A percentile compares a stretch with the other conserved stretches of the same genome.
Conservation (phyloP, 2,113 vertebrate genomes). For the Ophiodon elongatus region DNA sequence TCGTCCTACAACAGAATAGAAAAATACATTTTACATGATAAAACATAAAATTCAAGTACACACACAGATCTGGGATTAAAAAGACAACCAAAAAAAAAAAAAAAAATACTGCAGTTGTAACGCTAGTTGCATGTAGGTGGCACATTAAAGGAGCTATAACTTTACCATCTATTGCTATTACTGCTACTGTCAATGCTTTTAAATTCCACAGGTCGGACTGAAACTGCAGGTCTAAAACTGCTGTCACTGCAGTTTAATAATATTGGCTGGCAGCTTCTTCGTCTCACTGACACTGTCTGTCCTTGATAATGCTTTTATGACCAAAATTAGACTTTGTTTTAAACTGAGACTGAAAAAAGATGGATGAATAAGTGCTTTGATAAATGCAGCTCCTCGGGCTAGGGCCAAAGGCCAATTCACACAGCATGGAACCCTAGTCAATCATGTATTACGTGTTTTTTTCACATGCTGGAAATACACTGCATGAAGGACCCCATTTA, state of each 20-base stretch:
- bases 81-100: not conserved
- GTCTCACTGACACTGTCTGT: slow-evolving; percentile 26
- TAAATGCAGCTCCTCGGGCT: slow-evolving; percentile 33
- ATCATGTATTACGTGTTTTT: slow-evolving; percentile 19
- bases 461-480: slow-evolving; percentile 2
- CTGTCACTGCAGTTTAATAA: slow-evolving; percentile 37
- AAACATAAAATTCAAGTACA: not conserved
- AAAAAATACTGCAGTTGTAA: not conserved
- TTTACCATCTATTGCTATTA: not conserved
- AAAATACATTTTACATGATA: not conserved
- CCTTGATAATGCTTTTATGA: slow-evolving; percentile 31
- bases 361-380: slow-evolving; percentile 34
- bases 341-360: slow-evolving; percentile 29
- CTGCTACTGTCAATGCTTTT: slow-evolving; percentile 21
- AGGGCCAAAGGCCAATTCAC: slow-evolving; percentile 38
- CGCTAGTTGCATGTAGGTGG: not conserved
- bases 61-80: not conserved
- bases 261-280: slow-evolving; percentile 24
- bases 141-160: slow-evolving; percentile 2
- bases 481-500: not conserved
- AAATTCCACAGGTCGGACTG: slow-evolving; percentile 17
- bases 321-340: slow-evolving; percentile 14
- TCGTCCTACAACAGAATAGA: too few relatives aligned
- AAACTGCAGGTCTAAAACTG: slow-evolving; percentile 16
- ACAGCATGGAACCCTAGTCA: slow-evolving; percentile 35